Base-by-base conservation (phyloP, 2,113 vertebrate species). In the Crotalus helleri region DNA sequence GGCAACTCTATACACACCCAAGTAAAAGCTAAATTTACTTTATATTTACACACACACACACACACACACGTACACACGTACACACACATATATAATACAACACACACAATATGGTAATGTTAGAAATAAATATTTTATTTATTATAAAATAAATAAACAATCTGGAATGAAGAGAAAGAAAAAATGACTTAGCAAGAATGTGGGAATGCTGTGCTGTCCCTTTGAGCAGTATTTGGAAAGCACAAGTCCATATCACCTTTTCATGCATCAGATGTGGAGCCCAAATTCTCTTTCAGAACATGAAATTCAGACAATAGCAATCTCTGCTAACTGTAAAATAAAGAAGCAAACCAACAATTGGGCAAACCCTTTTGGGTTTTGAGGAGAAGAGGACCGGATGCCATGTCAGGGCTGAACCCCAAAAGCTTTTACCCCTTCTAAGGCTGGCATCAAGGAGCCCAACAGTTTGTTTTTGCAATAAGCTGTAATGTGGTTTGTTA, bases 181-280 rank as follows among this genome's bases (percentile, higher is more conserved):
- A 21, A 74, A 74, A 33, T 64, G n/a, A 33, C 69, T 33, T 17
- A 81, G 69, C 3, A 39, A 21, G 33, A 1, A 7, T 81, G 69
- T 39, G 33, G 33, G 2, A 8, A 81, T 19, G 33, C 17, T 15
- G 12, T 15, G 0, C 4, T 74, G 69, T 33, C n/a, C 69, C 69
- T 44, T 44, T 21, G 69, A 39, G 69, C 17, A 39, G 15, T 21
- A 19, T 21, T 44, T 29, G 24, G 23, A 49, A 3, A 64, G 54
- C 0, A 55, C 5, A 9, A 8, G 1, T 2, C 3, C 24, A 57
- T 23, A 1, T n/a, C 6, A 33, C 17, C 7, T 17, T 6, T 9
- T 39, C 57, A 12, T 13, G 44, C 0, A 0, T 81, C 21, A 4
- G 19, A 15, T 8, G 2, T 19, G 59, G 3, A 87, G 3, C 61